Evolutionary conservation across 2,113 vertebrate genomes (phyloP), one percentile per base, ranked within the genome.

Genomic region (Anser cygnoides): DNA sequence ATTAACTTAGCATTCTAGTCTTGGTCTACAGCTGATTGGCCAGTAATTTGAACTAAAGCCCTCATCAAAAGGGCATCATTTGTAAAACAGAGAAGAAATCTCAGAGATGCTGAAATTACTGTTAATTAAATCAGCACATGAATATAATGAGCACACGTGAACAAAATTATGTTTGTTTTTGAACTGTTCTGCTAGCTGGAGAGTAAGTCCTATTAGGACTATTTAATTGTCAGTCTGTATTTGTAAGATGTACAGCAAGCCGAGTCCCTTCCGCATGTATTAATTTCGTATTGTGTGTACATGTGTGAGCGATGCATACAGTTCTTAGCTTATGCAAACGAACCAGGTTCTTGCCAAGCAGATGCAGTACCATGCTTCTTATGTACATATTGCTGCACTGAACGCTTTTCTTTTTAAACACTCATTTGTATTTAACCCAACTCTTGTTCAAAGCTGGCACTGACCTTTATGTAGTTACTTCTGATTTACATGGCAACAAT

Each of bases 91-190:
- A 86, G 92, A 86, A 81, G 81, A 94, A 95, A 84, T 72, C 49
- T 70, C 75, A 0, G 33, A 95, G 77, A 74, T 41, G 22, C 43
- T 62, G 22, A 94, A 79, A 92, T 82, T 54, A 61, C 37, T 87
- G 93, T 95, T 96, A 95, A 97, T 97, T 96, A 93, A 97, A 94
- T 95, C 83, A 80, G 83, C 54, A 57, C 78, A 72, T 3, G 43
- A 76, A 43, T 49, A 22, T 81, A 96, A 94, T 52, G 88, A 77
- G 68, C 75, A 87, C 70, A 95, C 12, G 7, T 83, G 92, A 92
- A 88, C 61, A 94, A 90, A 95, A 95, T 89, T 28, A 37, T 95
- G 83, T 94, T 93, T 96, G 85, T 54, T 94, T 97, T 95, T 92
- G 80, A 80, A 81, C 77, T 82, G 71, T 37, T 91, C 85, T 89